Evolutionary conservation across 2,888 invertebrate species (phyloP).

Genomic region (Xanthia icteritia): DNA sequence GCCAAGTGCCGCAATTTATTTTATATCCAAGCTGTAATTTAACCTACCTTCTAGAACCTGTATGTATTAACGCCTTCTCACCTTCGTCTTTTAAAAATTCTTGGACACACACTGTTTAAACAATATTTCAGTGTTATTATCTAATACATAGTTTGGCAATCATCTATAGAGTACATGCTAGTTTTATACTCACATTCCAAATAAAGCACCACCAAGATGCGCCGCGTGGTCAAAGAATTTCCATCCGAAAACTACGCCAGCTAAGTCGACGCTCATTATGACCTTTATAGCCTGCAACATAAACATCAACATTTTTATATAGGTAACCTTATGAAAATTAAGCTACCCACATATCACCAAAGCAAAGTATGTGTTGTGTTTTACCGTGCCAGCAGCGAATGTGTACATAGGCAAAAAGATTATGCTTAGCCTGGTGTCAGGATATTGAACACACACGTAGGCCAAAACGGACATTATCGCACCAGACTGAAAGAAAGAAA

Average conservation of each 20-base stretch:
- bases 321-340: not conserved
- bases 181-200: constrained; percentile 94
- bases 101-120: constrained; percentile 45
- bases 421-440: constrained; percentile 96
- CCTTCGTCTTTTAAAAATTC: constrained; percentile 33
- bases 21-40: not conserved
- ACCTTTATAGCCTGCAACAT: constrained; percentile 95
- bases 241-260: constrained; percentile 96
- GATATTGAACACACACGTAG: constrained; percentile 96
- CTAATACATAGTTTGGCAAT: constrained; percentile 2
- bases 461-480: constrained; percentile 97
- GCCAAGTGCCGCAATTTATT: not conserved
- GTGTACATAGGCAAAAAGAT: constrained; percentile 97
- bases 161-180: not conserved
- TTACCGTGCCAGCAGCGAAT: constrained; percentile 96
- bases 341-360: not conserved
- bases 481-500: constrained; percentile 94
- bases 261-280: constrained; percentile 95
- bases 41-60: constrained; percentile 36
- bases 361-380: constrained; percentile 68
- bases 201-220: constrained; percentile 98
- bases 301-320: not conserved
- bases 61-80: constrained; percentile 14
- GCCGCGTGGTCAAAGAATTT: constrained; percentile 99
- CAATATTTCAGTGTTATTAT: constrained; percentile 52